These are phyloP conservation scores for Poicephalus gulielmi DNA, from an alignment of 2,113 vertebrate genomes.

Conservation along the genomic window DNA sequence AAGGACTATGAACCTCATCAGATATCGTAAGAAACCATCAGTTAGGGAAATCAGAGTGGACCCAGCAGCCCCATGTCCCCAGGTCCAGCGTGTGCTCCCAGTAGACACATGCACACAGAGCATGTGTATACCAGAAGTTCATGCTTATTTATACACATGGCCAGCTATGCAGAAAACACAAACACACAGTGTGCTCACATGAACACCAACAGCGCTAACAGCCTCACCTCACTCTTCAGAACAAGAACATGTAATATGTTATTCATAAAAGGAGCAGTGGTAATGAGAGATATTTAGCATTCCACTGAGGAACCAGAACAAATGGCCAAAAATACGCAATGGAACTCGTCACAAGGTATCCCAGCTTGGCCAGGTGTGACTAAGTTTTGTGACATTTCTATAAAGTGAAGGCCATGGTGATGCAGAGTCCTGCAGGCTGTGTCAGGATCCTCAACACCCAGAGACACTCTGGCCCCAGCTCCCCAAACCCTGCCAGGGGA, in stretches of 20 bases:
- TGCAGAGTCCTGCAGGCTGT: not conserved
- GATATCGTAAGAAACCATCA: not conserved
- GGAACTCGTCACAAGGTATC: not conserved
- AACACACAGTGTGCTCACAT: not conserved
- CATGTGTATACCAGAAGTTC: not conserved
- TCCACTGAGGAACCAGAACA: not conserved
- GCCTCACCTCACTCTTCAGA: not conserved
- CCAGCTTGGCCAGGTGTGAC: not conserved
- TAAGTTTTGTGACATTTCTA: not conserved
- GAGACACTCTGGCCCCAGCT: not conserved
- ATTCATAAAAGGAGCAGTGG: not conserved
- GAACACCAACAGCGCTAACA: not conserved
- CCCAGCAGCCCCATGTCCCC: not conserved
- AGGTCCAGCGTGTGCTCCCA: not conserved
- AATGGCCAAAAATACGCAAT: not conserved
- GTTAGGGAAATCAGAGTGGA: not conserved
- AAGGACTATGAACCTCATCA: not conserved
- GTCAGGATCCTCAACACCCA: not conserved
- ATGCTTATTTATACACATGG: not conserved
- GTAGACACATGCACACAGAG: not conserved
- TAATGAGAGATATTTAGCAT: not conserved
- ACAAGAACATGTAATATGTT: not conserved
- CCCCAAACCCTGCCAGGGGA: not conserved
- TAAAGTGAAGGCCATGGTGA: not conserved
- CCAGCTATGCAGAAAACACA: not conserved